Evolutionary conservation across 2,113 vertebrate species (phyloP).

Genomic region (Tragulus kanchil): DNA sequence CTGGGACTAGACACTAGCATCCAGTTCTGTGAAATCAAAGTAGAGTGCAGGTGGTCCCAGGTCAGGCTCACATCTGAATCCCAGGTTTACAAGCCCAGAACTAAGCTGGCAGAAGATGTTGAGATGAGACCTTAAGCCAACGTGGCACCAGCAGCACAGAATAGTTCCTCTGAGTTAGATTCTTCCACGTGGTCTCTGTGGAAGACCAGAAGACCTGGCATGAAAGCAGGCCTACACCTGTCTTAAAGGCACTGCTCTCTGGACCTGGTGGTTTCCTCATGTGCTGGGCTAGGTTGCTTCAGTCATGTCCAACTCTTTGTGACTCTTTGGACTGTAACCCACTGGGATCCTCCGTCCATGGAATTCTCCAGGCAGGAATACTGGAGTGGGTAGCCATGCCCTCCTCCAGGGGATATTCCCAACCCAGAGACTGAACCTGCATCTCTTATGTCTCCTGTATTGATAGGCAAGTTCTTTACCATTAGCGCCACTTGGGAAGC

Average conservation of each 20-base stretch:
- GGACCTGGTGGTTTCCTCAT: neutral
- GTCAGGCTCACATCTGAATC: slow-evolving; percentile 13
- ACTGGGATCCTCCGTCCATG: neutral
- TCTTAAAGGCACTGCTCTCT: neutral
- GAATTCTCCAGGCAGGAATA: neutral
- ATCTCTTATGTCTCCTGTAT: neutral
- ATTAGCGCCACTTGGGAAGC: neutral
- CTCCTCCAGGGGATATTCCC: neutral
- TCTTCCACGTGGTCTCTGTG: neutral
- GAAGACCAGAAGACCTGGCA: neutral
- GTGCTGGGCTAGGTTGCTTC: neutral
- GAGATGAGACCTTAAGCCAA: neutral
- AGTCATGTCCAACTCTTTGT: neutral
- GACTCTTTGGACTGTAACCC: neutral
- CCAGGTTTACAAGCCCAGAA: neutral
- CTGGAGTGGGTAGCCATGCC: neutral
- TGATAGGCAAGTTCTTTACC: neutral
- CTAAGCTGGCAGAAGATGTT: neutral
- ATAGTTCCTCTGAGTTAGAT: neutral
- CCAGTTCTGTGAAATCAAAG: neutral
- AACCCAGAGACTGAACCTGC: neutral
- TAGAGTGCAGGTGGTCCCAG: neutral
- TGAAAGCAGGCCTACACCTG: neutral
- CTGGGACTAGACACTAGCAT: neutral
- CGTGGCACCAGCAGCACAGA: neutral